Conservation (phyloP, 2,113 vertebrate genomes). For the Illadopsis cleaveri region DNA sequence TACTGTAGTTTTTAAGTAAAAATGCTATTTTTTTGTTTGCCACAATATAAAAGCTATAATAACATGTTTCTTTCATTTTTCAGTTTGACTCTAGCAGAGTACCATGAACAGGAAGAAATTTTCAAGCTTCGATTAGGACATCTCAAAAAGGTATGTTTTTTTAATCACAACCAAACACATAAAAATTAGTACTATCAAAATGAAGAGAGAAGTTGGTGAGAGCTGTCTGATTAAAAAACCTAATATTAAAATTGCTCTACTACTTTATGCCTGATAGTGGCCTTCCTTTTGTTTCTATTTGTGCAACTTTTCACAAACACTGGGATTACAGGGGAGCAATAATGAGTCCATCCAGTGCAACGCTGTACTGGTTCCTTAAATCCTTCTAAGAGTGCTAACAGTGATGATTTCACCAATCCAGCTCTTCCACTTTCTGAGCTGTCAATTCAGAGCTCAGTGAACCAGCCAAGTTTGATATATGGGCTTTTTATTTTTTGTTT, state of each 20-base stretch:
- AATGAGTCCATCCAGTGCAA: neutral
- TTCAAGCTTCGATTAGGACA: slow-evolving; percentile 98
- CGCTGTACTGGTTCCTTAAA: neutral
- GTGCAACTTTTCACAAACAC: neutral
- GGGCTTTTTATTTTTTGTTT: neutral
- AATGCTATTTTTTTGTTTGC: neutral
- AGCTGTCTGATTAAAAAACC: neutral
- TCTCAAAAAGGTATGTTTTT: slow-evolving; percentile 91
- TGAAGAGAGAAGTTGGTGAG: neutral
- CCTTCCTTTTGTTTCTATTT: neutral
- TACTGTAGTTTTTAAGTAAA: neutral
- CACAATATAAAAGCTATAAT: neutral
- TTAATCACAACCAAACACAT: neutral
- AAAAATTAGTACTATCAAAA: neutral
- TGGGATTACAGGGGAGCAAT: neutral
- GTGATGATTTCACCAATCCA: neutral
- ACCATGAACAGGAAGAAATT: slow-evolving; percentile 99
- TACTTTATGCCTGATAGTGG: neutral
- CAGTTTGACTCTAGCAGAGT: slow-evolving; percentile 97
- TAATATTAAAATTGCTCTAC: neutral
- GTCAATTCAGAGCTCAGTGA: neutral
- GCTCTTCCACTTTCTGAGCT: neutral
- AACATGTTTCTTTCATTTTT: neutral
- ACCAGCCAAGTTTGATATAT: neutral
- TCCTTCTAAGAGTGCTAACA: neutral